phyloP scores from a whole-genome alignment of 1,140 invertebrate genomes.

The Hermetia illucens region DNA sequence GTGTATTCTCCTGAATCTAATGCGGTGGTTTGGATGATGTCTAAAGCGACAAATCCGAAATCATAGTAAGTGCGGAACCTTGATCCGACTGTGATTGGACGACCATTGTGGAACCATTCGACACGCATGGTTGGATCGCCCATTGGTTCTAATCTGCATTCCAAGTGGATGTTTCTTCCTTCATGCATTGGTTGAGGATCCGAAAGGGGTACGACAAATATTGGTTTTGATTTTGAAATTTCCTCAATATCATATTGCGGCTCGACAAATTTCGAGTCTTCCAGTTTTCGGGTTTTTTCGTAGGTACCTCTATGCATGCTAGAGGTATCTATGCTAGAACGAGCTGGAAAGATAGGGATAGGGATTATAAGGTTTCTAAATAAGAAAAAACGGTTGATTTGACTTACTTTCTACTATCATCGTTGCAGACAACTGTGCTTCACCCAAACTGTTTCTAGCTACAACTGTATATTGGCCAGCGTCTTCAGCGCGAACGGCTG shows the following conservation, averaged over 20 bases:
- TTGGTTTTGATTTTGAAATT: constrained; percentile 83
- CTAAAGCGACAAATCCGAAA: constrained; percentile 83
- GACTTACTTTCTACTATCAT: constrained; percentile 80
- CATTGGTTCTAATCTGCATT: constrained; percentile 83
- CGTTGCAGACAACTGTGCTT: constrained; percentile 62
- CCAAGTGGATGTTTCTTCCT: constrained; percentile 81
- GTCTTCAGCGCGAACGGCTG: constrained; percentile 74
- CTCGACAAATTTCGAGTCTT: constrained; percentile 71
- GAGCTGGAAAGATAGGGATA: constrained; percentile 41
- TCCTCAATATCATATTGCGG: constrained; percentile 83
- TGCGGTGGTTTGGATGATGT: constrained; percentile 74
- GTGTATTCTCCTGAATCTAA: constrained; percentile 90
- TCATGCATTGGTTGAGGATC: constrained; percentile 73
- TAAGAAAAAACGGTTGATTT: constrained; percentile 1
- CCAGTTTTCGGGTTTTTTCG: constrained; percentile 76
- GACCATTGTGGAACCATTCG: constrained; percentile 90
- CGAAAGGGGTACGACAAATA: constrained; percentile 71
- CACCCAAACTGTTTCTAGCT: constrained; percentile 74
- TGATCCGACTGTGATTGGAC: constrained; percentile 72
- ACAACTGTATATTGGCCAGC: constrained; percentile 77
- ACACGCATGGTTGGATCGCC: constrained; percentile 91
- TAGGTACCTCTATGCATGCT: constrained; percentile 72
- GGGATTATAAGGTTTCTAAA: constrained; percentile 1
- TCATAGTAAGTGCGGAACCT: constrained; percentile 91
- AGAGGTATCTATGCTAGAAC: constrained; percentile 72